Conservation (phyloP, 2,888 invertebrate species). For the Lobophora halterata region DNA sequence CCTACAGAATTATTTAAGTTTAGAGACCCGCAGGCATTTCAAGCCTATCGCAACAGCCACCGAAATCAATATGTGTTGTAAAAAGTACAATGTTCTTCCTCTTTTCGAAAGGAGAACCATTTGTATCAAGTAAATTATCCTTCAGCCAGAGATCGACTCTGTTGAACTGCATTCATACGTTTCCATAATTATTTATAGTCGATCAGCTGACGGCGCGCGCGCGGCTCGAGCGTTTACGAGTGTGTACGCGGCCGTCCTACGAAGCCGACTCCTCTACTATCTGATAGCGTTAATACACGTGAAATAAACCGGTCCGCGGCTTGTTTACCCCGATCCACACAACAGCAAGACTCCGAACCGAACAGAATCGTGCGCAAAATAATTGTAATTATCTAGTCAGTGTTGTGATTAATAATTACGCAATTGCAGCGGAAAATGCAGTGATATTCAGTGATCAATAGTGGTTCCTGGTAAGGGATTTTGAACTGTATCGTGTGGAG, state of each 20-base stretch:
- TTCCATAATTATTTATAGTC: conserved; percentile 76
- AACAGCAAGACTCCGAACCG: conserved; percentile 38
- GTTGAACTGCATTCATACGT: conserved; percentile 61
- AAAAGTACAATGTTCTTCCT: too few relatives aligned
- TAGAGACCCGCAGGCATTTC: too few relatives aligned
- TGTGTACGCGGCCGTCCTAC: conserved; percentile 27
- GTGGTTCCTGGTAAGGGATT: conserved; percentile 39
- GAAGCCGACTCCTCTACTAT: conserved; percentile 10
- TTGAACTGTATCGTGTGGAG: conserved; percentile 42
- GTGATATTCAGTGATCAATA: conserved; percentile 29
- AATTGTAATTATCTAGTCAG: conserved; percentile 13
- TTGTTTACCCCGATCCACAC: conserved; percentile 51
- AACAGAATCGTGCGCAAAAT: conserved; percentile 28
- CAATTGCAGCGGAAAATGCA: conserved; percentile 32
- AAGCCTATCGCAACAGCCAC: too few relatives aligned
- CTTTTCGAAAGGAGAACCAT: too few relatives aligned
- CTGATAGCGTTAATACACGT: conserved; percentile 49
- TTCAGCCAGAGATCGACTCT: conserved; percentile 17
- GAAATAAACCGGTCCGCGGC: conserved; percentile 52
- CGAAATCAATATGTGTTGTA: too few relatives aligned
- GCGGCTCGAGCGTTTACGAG: conserved; percentile 25
- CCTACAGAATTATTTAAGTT: too few relatives aligned
- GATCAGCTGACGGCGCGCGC: conserved; percentile 63
- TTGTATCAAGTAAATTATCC: background rate
- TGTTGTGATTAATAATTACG: conserved; percentile 21